Percentiles rank a stretch among this genome's conserved stretches.
Evolutionary conservation across 2,888 invertebrate genomes (phyloP).

Genomic region (Campoplex nolae): DNA sequence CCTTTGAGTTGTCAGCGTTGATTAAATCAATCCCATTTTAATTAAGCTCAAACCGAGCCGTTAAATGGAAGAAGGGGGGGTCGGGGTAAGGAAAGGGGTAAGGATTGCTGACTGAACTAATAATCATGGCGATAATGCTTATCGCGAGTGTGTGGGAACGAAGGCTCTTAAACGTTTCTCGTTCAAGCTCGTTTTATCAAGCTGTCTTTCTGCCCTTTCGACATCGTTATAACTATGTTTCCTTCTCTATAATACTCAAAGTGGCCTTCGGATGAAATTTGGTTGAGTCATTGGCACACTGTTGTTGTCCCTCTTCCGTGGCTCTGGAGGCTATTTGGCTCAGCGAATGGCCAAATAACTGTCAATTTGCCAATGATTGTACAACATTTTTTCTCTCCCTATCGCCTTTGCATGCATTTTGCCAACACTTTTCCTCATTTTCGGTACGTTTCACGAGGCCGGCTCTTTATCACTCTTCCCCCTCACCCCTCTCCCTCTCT

Average conservation of each 20-base stretch:
- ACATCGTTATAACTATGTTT: conserved; percentile 3
- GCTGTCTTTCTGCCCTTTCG: not conserved
- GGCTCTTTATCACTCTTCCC: conserved; percentile 69
- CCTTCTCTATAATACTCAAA: conserved; percentile 14
- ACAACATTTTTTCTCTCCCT: not conserved
- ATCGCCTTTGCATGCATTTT: conserved; percentile 16
- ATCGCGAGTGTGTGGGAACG: conserved; percentile 9
- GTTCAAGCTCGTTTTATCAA: conserved; percentile 25
- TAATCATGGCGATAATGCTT: conserved; percentile 32
- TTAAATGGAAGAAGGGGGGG: not conserved
- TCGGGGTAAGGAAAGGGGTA: too few species aligned
- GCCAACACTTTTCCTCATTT: conserved; percentile 40
- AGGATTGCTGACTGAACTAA: conserved; percentile 14
- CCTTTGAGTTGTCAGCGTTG: conserved; percentile 6
- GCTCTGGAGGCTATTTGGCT: not conserved
- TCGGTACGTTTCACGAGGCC: conserved; percentile 27
- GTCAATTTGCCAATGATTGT: conserved; percentile 24
- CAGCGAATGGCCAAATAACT: conserved; percentile 18
- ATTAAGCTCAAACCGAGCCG: not conserved
- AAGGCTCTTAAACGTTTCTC: conserved; percentile 38
- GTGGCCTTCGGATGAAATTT: conserved; percentile 8
- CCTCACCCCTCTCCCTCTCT: not conserved
- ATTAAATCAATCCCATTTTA: conserved; percentile 21
- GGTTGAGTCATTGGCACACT: not conserved
- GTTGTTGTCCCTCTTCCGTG: not conserved